Evolutionary conservation across 2,113 vertebrate species (phyloP).

Genomic region (Sakesphorus luctuosus): DNA sequence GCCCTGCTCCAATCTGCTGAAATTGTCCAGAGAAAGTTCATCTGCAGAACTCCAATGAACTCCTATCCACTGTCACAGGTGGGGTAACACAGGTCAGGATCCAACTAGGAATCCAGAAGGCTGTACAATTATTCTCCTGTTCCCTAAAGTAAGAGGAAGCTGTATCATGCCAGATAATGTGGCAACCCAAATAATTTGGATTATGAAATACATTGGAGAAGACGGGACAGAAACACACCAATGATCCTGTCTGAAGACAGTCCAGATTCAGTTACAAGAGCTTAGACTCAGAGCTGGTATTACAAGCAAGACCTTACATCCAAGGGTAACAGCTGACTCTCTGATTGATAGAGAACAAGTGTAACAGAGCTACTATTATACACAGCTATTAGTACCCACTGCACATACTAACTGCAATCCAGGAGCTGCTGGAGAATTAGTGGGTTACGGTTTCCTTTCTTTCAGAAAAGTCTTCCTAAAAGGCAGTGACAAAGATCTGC

Average conservation of each 20-base stretch:
- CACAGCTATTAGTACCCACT: neutral
- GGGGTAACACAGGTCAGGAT: neutral
- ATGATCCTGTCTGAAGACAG: neutral
- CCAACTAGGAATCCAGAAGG: neutral
- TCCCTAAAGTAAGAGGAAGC: neutral
- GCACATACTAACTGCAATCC: neutral
- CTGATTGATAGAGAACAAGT: neutral
- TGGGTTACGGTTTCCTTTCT: neutral
- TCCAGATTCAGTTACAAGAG: neutral
- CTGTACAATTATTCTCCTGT: neutral
- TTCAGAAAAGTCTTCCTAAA: neutral
- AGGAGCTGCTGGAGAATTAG: neutral
- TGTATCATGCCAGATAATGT: neutral
- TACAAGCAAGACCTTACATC: neutral
- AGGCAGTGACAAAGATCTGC: neutral
- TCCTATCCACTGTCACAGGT: neutral
- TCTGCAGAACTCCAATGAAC: neutral
- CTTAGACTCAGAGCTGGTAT: neutral
- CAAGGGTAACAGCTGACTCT: neutral
- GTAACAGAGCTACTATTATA: neutral
- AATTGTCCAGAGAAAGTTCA: neutral
- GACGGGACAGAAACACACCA: neutral
- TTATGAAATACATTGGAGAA: neutral
- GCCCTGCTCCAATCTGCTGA: neutral
- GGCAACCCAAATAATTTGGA: neutral